Base-by-base conservation (phyloP, 2,113 vertebrate genomes). In the Glaucomys volans region DNA sequence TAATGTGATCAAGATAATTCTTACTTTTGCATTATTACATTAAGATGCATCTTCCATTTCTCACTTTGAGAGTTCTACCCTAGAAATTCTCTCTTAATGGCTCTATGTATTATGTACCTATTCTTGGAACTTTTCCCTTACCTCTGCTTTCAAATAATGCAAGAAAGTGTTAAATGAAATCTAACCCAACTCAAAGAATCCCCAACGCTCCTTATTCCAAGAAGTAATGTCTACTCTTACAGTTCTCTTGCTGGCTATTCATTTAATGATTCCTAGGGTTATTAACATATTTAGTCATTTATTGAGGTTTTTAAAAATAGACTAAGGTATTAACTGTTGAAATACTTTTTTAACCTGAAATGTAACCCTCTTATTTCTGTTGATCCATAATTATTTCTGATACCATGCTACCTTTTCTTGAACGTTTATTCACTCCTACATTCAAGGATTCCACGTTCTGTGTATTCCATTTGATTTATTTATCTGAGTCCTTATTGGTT, bases 331-430 rank as follows among this genome's bases (percentile, higher is more conserved):
- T 75, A 75, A 91, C 7, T 47, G 47, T 57, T 47, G 28, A 82
- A 92, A 83, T 83, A n/a, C 83, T 76, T 94, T 86, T 93, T 11
- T 17, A 92, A 92, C 79, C 69, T 83, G 83, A 90, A 95, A 86
- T 47, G 84, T n/a, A 92, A 95, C 35, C 24, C 42, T n/a, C 5
- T 71, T 30, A 20, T 94, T 90, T 77, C 81, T 93, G 57, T 24
- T 88, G 50, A 88, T 47, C 22, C 35, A 37, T 26, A 59, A 13
- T 79, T 92, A 79, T 71, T 88, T 91, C 42, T 81, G 47, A 96
- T 40, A 77, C 11, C 40, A 87, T 62, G 16, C 8, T 94, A 85
- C 18, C 35, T 79, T 79, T 87, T 90, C 74, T 64, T 86, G 44
- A 85, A 2, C 82, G 47, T 72, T 59, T 64, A 62, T 59, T 92